Base-by-base conservation (phyloP, 2,113 vertebrate genomes). In the Chionis minor region DNA sequence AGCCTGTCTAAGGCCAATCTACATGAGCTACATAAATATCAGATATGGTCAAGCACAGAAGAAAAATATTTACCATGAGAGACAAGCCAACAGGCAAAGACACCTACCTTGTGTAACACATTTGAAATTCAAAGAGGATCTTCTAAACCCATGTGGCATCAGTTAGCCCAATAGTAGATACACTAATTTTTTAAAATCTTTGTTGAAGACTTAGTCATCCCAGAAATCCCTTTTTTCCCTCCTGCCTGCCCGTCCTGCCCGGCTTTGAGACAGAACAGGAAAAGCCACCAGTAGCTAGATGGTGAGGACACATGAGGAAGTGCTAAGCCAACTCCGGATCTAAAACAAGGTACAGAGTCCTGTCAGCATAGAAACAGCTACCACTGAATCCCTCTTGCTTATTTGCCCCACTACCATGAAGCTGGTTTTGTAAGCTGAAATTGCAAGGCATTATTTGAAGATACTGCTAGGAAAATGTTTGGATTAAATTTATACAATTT, bases 231-330 rank as follows among this genome's bases (percentile, higher is more conserved):
- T 51, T 72, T 74, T 87, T 81, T 56, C 28, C 54, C 33, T 75
- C 26, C 23, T 49, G 6, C 0, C 0, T 32, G 18, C 4, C 49
- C 23, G 54, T 33, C 32, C n/a, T 81, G 8, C 42, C 52, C 1
- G 0, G 22, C 20, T 33, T 19, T 59, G 40, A 71, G 40, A 55
- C 30, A 35, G 61, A 56, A 79, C 7, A n/a, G 6, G 30, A 87
- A 78, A 69, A 94, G 22, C 21, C 20, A 27, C 9, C 3, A 0
- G 5, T 85, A 27, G 17, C 32, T 23, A 51, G 11, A 40, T 65
- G 58, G 12, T 1, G 2, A 62, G 33, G 19, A 75, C 8, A 23
- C 1, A 3, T 32, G 40, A 87, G 70, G 18, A 78, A 93, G 11
- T 27, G 35, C 59, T 79, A 42, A 81, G 44, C 14, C 35, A 81